These are phyloP conservation scores for Halichondria panicea DNA, from an alignment of 37 sponge, comb jelly and placozoan genomes.

Conservation along the genomic window DNA sequence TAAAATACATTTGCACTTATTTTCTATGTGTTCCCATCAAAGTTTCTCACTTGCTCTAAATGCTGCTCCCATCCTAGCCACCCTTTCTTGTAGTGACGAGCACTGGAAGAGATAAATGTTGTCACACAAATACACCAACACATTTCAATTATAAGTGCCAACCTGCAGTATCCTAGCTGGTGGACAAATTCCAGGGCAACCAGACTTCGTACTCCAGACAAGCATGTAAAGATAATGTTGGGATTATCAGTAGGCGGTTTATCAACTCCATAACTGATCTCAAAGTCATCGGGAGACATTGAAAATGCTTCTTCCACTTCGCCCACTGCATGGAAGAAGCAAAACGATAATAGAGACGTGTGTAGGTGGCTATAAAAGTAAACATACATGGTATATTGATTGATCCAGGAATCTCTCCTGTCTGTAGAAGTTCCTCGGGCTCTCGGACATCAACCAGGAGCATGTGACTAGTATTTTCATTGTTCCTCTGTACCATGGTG, in stretches of 20 bases:
- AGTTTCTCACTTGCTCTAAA: not conserved
- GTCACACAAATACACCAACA: no score
- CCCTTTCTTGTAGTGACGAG: slow-evolving; percentile 60
- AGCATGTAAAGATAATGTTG: slow-evolving; percentile 78
- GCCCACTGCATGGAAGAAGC: slow-evolving; percentile 51
- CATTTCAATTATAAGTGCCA: no score
- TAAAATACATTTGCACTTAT: no score
- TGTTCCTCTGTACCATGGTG: not conserved
- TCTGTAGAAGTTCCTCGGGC: slow-evolving; percentile 58
- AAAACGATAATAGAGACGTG: not conserved
- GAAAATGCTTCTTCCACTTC: slow-evolving; percentile 67
- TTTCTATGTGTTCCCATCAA: not conserved
- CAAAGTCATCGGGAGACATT: slow-evolving; percentile 49
- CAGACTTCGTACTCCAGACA: slow-evolving; percentile 70
- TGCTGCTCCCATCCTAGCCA: slow-evolving; percentile 60
- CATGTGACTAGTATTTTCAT: not conserved
- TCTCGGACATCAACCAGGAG: slow-evolving; percentile 87
- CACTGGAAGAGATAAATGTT: slow-evolving; percentile 32
- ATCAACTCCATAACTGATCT: slow-evolving; percentile 34
- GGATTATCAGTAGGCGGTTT: slow-evolving; percentile 54
- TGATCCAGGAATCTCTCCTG: slow-evolving; percentile 60
- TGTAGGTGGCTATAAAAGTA: not conserved
- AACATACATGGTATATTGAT: slow-evolving; percentile 81
- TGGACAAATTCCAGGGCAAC: slow-evolving; percentile 65
- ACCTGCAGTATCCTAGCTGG: slow-evolving; percentile 77